Evolutionary conservation across 2,113 vertebrate species (phyloP).

Genomic region (Xenopus borealis): DNA sequence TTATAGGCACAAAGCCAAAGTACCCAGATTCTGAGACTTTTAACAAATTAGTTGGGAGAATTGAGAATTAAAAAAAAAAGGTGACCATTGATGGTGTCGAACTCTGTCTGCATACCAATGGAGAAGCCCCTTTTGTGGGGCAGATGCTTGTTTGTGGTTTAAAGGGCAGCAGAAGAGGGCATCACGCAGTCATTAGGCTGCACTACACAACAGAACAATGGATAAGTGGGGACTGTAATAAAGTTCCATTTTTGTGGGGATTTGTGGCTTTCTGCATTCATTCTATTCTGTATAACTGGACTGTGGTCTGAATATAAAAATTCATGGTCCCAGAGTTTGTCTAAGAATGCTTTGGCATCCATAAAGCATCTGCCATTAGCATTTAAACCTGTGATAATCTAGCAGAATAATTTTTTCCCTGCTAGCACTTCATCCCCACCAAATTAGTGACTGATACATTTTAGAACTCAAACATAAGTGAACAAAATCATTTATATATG

Average conservation of each 20-base stretch:
- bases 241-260: conserved; percentile 6
- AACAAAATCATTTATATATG: too few relatives aligned
- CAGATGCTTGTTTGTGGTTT: conserved; percentile 33
- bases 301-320: background rate
- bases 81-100: conserved; percentile 27
- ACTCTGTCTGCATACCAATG: conserved; percentile 41
- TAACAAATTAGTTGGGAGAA: conserved; percentile 1
- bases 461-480: too few relatives aligned
- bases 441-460: too few relatives aligned
- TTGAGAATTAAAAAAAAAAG: conserved; percentile 14
- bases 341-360: background rate
- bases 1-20: conserved; percentile 8
- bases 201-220: conserved; percentile 24
- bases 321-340: background rate
- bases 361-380: background rate
- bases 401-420: background rate
- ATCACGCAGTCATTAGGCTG: conserved; percentile 29
- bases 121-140: conserved; percentile 11
- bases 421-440: too few relatives aligned
- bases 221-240: conserved; percentile 18
- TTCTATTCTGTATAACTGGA: background rate
- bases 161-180: conserved; percentile 39
- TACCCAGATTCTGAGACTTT: background rate
- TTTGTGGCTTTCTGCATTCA: background rate
- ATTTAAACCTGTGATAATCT: background rate